Base-by-base conservation (phyloP, 2,797 vertebrate species). In the Gymnothorax javanicus region DNA sequence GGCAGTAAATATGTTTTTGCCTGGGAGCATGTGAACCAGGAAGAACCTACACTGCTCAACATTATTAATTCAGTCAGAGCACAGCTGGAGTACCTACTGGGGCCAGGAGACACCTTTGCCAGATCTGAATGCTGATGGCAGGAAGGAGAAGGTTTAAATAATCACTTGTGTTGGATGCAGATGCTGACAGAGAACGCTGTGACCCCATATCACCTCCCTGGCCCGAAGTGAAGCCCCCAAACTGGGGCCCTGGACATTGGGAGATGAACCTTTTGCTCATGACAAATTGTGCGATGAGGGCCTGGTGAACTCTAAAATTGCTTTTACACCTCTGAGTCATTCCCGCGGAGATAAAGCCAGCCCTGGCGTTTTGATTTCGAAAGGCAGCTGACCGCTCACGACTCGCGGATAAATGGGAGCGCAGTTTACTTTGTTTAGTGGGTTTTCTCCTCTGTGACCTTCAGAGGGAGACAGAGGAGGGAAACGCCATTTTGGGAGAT, bases 231-330 rank as follows among this genome's bases (percentile, higher is more conserved):
- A 84, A 58, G 79, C 50, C 83, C 67, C 89, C 69, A 85, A 86
- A 84, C 82, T 33, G 73, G 60, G 50, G 87, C 9, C 58, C 60
- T 50, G 60, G 87, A 90, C 82, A 84, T 82, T 75, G 56, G 58
- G 75, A 82, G 88, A 91, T 88, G 91, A 90, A 93, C 93, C 90
- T 92, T 89, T 88, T 92, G 91, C 93, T 93, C 90, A 90, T 94
- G 95, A 96, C 93, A 94, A 95, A 96, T 94, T 93, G 93, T 91
- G 87, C 89, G 91, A 91, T 92, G 91, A 94, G 92, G 92, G 87
- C 89, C 93, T 92, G 93, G 92, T 94, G 94, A 96, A 95, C 94
- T 94, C 92, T 91, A 92, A 91, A 92, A 92, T 94, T 94, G 93
- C 94, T 94, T 95, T 94, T 94, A 94, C 94, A 94, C 92, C 90